phyloP scores from a whole-genome alignment of 2,888 invertebrate genomes.

The Chymomyza amoena region DNA sequence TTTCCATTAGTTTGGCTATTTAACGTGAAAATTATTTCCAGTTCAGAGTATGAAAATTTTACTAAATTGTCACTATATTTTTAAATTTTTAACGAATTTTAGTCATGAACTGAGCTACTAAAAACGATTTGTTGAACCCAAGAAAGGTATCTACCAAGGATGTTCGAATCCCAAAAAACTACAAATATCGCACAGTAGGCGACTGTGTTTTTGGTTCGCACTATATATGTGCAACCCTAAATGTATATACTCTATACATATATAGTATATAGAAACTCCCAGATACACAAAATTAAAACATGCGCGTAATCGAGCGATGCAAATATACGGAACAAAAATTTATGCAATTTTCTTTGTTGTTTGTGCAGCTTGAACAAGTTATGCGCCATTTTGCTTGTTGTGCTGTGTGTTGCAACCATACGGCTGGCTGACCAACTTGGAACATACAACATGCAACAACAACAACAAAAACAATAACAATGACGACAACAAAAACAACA shows the following conservation, averaged over 20 bases:
- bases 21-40: no score
- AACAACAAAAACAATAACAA: no score
- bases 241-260: background rate
- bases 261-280: background rate
- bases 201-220: no score
- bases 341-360: conserved; percentile 43
- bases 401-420: conserved; percentile 23
- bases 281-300: background rate
- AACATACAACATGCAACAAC: background rate
- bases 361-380: conserved; percentile 31
- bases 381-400: conserved; percentile 50
- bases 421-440: background rate
- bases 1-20: no score
- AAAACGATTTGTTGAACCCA: no score
- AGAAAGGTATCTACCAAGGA: no score
- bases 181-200: no score
- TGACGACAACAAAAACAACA: background rate
- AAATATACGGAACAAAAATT: conserved; percentile 31
- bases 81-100: no score
- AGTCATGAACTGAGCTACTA: no score
- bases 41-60: no score
- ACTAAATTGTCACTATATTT: no score
- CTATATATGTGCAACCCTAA: no score
- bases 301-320: background rate
- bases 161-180: background rate